Evolutionary conservation across 2,888 invertebrate genomes (phyloP).

Genomic region (Andrena camellia): DNA sequence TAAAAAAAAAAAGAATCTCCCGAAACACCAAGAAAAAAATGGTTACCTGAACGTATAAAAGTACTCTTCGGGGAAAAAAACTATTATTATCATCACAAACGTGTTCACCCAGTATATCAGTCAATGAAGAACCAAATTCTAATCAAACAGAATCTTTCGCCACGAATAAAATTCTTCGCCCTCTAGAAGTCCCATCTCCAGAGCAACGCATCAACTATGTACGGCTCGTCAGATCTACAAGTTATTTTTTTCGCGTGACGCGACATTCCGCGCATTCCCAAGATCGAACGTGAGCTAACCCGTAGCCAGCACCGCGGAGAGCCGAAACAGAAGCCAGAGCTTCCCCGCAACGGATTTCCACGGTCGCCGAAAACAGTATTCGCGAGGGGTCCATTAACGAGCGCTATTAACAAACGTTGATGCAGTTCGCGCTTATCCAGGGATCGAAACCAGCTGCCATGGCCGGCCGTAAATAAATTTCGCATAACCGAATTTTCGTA

Average conservation of each 20-base stretch:
- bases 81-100: too few relatives aligned
- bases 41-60: too few relatives aligned
- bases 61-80: too few relatives aligned
- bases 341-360: constrained; percentile 6
- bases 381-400: constrained; percentile 19
- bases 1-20: too few relatives aligned
- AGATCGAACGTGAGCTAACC: neutral
- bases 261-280: neutral
- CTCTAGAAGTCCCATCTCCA: too few relatives aligned
- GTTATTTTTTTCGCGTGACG: neutral
- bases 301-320: constrained; percentile 4
- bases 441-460: constrained; percentile 5
- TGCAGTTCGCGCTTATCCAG: neutral
- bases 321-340: constrained; percentile 1
- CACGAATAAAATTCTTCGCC: too few relatives aligned
- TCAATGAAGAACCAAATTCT: too few relatives aligned
- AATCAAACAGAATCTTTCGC: too few relatives aligned
- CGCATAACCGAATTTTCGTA: constrained; percentile 19
- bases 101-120: too few relatives aligned
- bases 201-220: neutral
- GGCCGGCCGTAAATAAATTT: constrained; percentile 14
- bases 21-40: too few relatives aligned
- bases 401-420: constrained; percentile 28
- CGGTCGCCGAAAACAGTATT: neutral
- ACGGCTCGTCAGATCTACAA: neutral